Conservation (phyloP, 2,888 invertebrate genomes). For the Cheilosia vernalis region DNA sequence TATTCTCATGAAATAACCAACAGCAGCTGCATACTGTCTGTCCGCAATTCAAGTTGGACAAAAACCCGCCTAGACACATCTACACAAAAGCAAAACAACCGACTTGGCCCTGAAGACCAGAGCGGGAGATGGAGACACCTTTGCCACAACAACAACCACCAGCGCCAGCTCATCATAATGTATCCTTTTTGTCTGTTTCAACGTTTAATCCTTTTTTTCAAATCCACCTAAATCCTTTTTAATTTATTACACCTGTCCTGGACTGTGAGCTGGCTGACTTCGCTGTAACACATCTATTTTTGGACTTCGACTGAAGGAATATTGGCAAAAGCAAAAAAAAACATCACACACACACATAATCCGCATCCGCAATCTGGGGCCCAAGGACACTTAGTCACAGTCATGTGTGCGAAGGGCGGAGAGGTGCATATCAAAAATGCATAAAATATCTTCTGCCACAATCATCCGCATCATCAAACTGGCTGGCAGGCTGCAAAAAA, state of each 20-base stretch:
- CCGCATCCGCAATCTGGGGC: slow-evolving; percentile 71
- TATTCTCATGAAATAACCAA: slow-evolving; percentile 1
- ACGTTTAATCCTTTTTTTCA: slow-evolving; percentile 54
- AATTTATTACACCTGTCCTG: slow-evolving; percentile 73
- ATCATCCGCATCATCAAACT: slow-evolving; percentile 73
- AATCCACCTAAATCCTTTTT: slow-evolving; percentile 70
- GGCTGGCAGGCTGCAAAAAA: slow-evolving; percentile 61
- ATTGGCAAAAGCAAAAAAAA: slow-evolving; percentile 44
- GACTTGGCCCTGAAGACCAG: slow-evolving; percentile 20
- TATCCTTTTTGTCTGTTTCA: slow-evolving; percentile 61
- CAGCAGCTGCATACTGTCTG: slow-evolving; percentile 41
- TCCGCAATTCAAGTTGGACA: neutral
- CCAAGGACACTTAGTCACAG: slow-evolving; percentile 65
- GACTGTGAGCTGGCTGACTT: slow-evolving; percentile 17
- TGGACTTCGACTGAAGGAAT: slow-evolving; percentile 59
- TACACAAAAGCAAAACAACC: slow-evolving; percentile 4
- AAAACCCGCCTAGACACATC: slow-evolving; percentile 50
- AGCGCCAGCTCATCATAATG: slow-evolving; percentile 46
- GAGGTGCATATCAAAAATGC: slow-evolving; percentile 65
- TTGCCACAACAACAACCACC: slow-evolving; percentile 15
- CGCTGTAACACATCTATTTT: slow-evolving; percentile 58
- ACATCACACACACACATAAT: slow-evolving; percentile 30
- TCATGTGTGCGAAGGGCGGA: slow-evolving; percentile 22
- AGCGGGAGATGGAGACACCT: neutral
- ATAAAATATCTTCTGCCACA: slow-evolving; percentile 74